Evolutionary conservation across 2,888 invertebrate genomes (phyloP).

Genomic region (Podotricha telesiphe): DNA sequence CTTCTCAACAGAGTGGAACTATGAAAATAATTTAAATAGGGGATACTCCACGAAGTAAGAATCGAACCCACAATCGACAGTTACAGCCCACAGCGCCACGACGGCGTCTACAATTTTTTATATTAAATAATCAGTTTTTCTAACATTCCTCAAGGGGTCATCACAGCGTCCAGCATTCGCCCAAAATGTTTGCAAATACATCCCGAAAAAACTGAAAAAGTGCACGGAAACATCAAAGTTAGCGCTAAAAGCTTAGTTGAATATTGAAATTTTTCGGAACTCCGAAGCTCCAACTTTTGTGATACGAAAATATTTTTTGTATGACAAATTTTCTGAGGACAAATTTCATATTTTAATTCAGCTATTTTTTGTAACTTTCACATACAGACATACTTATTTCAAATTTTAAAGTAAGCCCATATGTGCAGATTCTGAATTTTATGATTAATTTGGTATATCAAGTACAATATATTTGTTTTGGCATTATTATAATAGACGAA

Average conservation of each 20-base stretch:
- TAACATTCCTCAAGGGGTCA: conserved; percentile 22
- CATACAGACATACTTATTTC: background rate
- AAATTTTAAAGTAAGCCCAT: background rate
- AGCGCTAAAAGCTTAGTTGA: conserved; percentile 38
- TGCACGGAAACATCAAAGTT: conserved; percentile 38
- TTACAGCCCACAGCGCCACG: too few relatives aligned
- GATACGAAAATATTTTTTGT: conserved; percentile 27
- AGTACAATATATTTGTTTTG: too few relatives aligned
- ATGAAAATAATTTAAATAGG: too few relatives aligned
- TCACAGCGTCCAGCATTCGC: conserved; percentile 15
- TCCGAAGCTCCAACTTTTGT: conserved; percentile 27
- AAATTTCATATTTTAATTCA: background rate
- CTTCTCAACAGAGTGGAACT: too few relatives aligned
- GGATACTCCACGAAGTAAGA: too few relatives aligned
- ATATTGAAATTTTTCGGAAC: conserved; percentile 39
- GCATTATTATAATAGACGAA: too few relatives aligned
- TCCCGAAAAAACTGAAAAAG: conserved; percentile 41
- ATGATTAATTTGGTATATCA: too few relatives aligned
- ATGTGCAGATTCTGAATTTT: too few relatives aligned
- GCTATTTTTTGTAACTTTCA: background rate
- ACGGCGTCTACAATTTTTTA: too few relatives aligned
- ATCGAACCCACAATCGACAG: too few relatives aligned
- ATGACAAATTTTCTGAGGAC: conserved; percentile 1
- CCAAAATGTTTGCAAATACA: conserved; percentile 42
- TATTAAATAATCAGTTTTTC: conserved; percentile 3